phyloP scores from a whole-genome alignment of 2,888 invertebrate species.

The Eilema depressum region DNA sequence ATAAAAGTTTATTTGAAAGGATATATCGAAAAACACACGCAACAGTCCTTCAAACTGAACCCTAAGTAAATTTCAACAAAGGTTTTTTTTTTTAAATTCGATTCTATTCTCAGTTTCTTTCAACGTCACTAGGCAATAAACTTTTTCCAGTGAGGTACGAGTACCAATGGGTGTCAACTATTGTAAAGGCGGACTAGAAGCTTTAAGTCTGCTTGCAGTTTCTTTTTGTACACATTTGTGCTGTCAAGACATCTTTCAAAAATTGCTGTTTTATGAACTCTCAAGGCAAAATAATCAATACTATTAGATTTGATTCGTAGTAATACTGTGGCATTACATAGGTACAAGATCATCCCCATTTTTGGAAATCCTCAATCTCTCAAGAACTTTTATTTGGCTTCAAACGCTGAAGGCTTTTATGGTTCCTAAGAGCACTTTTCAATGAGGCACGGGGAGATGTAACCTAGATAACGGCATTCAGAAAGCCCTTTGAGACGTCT shows the following conservation, averaged over 20 bases:
- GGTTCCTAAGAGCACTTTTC: constrained; percentile 53
- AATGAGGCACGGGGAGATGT: constrained; percentile 63
- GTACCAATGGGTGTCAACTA: too few species aligned
- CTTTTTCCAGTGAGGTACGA: too few species aligned
- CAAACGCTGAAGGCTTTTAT: constrained; percentile 47
- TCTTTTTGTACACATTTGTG: background rate
- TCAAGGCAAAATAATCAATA: too few species aligned
- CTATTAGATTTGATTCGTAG: too few species aligned
- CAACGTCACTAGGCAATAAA: too few species aligned
- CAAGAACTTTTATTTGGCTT: constrained; percentile 42
- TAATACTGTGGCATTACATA: background rate
- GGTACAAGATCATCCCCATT: background rate
- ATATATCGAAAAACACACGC: background rate
- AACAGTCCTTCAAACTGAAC: background rate
- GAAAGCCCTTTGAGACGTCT: constrained; percentile 43
- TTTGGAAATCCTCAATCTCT: constrained; percentile 24
- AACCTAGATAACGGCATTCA: constrained; percentile 67
- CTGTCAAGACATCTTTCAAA: too few species aligned
- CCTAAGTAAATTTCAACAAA: background rate
- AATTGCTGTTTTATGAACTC: too few species aligned
- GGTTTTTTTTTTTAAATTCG: background rate
- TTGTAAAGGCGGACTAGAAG: background rate
- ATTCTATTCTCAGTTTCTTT: background rate
- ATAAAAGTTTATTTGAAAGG: constrained; percentile 20
- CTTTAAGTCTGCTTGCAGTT: background rate